Conservation (phyloP, 2,113 vertebrate genomes). For the Tor tambroides region DNA sequence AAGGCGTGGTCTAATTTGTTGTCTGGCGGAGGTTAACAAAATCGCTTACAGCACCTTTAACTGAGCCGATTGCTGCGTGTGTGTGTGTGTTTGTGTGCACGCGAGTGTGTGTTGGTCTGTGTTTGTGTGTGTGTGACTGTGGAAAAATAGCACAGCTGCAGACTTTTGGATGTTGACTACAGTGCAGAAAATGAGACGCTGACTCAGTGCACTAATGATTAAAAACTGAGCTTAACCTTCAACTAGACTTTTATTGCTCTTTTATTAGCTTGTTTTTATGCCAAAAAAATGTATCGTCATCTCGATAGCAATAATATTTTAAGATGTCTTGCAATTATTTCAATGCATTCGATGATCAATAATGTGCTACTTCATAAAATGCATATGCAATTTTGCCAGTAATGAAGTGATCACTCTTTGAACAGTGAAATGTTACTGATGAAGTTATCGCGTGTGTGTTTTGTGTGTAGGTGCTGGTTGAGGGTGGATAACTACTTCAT, state of each 20-base stretch:
- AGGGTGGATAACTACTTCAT: conserved; percentile 94
- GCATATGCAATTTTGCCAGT: conserved; percentile 10
- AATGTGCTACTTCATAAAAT: not conserved
- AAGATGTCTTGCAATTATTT: conserved; percentile 17
- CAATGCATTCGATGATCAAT: conserved; percentile 4
- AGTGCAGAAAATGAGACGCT: conserved; percentile 43
- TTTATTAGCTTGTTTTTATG: conserved; percentile 45
- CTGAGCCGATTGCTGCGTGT: not conserved
- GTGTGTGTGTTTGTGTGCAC: conserved; percentile 6
- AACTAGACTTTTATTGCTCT: conserved; percentile 41
- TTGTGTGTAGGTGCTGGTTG: conserved; percentile 86
- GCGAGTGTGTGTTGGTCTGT: conserved; percentile 17
- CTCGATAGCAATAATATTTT: not conserved
- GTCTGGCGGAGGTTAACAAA: not conserved
- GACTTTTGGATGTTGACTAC: conserved; percentile 48
- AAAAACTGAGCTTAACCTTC: conserved; percentile 45
- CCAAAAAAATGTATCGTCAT: not conserved
- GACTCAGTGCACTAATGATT: conserved; percentile 42
- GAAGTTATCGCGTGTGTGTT: conserved; percentile 40
- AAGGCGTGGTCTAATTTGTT: not conserved
- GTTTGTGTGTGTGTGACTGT: conserved; percentile 16
- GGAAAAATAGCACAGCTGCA: conserved; percentile 65
- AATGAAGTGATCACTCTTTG: conserved; percentile 38
- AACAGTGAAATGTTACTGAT: conserved; percentile 16
- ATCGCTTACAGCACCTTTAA: not conserved